Conservation (phyloP, 2,797 vertebrate genomes). For the Tokudaia muenninki region DNA sequence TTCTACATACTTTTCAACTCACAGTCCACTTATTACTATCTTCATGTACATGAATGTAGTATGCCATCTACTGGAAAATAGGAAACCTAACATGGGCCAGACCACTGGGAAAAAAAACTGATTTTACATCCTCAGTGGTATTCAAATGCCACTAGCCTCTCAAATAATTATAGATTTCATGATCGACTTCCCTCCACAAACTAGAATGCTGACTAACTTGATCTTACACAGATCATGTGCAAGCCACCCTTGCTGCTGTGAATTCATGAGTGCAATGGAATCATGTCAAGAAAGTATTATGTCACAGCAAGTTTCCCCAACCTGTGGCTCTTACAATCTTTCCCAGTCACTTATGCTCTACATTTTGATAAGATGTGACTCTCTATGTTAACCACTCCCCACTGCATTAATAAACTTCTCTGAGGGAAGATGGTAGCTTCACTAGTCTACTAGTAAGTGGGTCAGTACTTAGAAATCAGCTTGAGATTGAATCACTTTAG, state of each 20-base stretch:
- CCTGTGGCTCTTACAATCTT: not conserved
- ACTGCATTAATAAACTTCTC: not conserved
- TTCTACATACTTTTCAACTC: not conserved
- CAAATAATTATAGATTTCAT: not conserved
- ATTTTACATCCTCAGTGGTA: not conserved
- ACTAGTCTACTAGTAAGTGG: not conserved
- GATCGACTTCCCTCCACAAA: not conserved
- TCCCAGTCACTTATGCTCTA: not conserved
- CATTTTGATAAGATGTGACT: not conserved
- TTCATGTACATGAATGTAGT: not conserved
- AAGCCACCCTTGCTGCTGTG: not conserved
- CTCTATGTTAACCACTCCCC: not conserved
- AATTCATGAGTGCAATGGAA: not conserved
- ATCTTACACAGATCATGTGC: not conserved
- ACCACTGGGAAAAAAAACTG: not conserved
- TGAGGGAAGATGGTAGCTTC: not conserved
- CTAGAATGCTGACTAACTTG: not conserved
- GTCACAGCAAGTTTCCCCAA: not conserved
- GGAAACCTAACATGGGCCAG: not conserved
- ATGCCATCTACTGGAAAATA: not conserved
- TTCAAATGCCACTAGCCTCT: not conserved
- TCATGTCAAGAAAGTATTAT: not conserved
- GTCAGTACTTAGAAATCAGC: not conserved
- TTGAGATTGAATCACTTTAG: not conserved
- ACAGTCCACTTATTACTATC: not conserved